Conservation (phyloP, 64 coral and sea anemone genomes). For the Pocillopora damicornis region DNA sequence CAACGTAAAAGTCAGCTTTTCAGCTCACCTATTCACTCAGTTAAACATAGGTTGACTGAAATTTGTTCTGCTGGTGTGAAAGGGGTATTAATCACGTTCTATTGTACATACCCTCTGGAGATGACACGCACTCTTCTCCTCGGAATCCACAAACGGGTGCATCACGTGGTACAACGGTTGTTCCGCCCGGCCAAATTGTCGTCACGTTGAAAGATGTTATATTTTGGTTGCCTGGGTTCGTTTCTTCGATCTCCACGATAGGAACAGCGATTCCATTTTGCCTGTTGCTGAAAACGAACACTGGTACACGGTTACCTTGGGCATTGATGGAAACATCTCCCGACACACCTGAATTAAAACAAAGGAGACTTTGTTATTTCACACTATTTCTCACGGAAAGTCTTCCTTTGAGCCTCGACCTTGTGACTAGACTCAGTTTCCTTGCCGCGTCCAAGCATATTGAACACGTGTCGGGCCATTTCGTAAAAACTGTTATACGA, state of each 20-base stretch:
- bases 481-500: not conserved
- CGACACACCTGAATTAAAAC: constrained; percentile 43
- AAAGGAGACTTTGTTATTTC: not conserved
- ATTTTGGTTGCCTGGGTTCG: not conserved
- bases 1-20: no score
- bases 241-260: constrained; percentile 51
- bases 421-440: no score
- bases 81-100: no score
- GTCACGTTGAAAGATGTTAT: constrained; percentile 36
- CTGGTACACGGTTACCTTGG: constrained; percentile 59
- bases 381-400: not conserved
- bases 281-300: constrained; percentile 77
- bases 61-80: no score
- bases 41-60: no score
- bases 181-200: constrained; percentile 59
- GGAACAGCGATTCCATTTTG: constrained; percentile 39
- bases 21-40: no score
- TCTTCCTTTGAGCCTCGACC: no score
- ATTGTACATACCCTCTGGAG: constrained; percentile 7
- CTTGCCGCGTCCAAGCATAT: no score
- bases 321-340: constrained; percentile 59
- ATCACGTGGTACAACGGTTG: constrained; percentile 47
- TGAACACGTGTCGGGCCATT: not conserved
- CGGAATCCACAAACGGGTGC: constrained; percentile 72
- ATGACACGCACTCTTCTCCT: constrained; percentile 50